Base-by-base conservation (phyloP, 2,888 invertebrate species). In the Parasteatoda lunata region DNA sequence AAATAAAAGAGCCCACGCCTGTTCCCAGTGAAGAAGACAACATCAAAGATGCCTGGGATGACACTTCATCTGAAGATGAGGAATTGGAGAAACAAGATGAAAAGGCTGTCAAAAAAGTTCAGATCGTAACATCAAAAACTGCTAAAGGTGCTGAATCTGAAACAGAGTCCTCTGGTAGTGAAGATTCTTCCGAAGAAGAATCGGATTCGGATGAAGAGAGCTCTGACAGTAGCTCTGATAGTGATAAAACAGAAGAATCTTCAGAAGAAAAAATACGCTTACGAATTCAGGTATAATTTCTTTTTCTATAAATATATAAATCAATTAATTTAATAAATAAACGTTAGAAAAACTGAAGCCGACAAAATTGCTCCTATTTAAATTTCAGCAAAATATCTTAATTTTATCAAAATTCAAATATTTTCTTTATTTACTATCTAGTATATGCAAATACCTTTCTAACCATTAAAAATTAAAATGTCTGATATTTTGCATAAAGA, bases 51-150 rank as follows among this genome's bases (percentile, higher is more conserved):
- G 89, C 90, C 6, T 90, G 90, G 90, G 90, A 90, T 65, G 89
- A 84, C 51, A 81, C 82, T 30, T 95, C 95, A 71, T 97, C 0
- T 96, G 97, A 91, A 96, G 94, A 93, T 51, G 94, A 94, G 52
- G 90, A 89, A 89, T 85, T 80, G 13, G 89, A 90, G 45, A 88
- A 86, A 59, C 84, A 89, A 45, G 84, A 84, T 51, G 89, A 75
- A 52, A 48, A 73, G 3, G 72, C 52, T 30, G 82, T 78, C 64
- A 84, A 90, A 47, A 90, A 90, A 70, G 90, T 89, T 2, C 77
- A 88, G 52, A 68, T 59, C 15, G 47, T 90, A 30, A 79, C 93
- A 49, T 92, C 93, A 90, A 90, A 90, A 89, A 90, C 90, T 54
- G 93, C 93, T 0, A 93, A 93, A 2, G 93, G 80, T 48, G 80